Base-by-base conservation (phyloP, 2,797 vertebrate species). In the Nannoperca australis region DNA sequence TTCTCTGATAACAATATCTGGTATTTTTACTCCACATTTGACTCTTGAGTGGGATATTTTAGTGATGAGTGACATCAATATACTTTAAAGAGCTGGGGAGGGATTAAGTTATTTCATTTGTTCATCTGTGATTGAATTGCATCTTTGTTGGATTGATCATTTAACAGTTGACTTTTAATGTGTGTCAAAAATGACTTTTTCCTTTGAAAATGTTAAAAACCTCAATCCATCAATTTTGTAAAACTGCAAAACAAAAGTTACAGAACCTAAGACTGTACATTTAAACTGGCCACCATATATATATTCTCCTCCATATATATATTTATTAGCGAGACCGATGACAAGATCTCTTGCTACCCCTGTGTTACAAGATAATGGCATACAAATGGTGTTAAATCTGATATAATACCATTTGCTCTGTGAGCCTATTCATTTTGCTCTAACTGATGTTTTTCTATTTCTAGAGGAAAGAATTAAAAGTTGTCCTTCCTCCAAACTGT, bases 21-120 rank as follows among this genome's bases (percentile, higher is more conserved):
- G 20, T 86, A 64, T 84, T 84, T 85, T 72, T 76, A 78, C 53
- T 74, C 62, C 58, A 24, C 69, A 70, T 74, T 63, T 64, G 59
- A 73, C 18, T 59, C 17, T 45, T 8, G 12, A 49, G 58, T 32
- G 38, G 36, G 67, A 66, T 82, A 79, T 81, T 86, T 82, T 70
- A 66, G 69, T 72, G 14, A 40, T 27, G 17, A 50, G 27, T 76
- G 20, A 55, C 22, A 69, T 78, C 71, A 72, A 58, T 77, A 32
- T 34, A 18, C 34, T 59, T 15, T 60, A 63, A 30, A 67, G 17
- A 65, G 51, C 70, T 49, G 34, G 54, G 7, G 47, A 32, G 30
- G 14, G 45, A 36, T 7, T 22, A 1, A 73, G 17, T 7, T n/a
- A 10, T 63, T 51, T 45, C 5, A 40, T 55, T 36, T 58, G 11